Base-by-base conservation (phyloP, 2,113 vertebrate species). In the Cygnus atratus region DNA sequence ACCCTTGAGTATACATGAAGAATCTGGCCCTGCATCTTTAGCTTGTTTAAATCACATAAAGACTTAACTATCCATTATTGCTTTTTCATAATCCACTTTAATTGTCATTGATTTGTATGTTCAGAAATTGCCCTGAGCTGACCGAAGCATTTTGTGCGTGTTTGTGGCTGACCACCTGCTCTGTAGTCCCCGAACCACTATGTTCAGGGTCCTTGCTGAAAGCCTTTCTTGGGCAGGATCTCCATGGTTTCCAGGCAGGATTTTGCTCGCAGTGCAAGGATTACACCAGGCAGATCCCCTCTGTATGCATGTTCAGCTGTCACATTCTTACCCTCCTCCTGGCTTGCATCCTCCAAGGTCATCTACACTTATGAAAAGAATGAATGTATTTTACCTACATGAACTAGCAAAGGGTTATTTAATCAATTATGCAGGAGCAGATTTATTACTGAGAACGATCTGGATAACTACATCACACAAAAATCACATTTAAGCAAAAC, bases 31-130 rank as follows among this genome's bases (percentile, higher is more conserved):
- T 46, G 58, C 29, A 28, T 11, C 54, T 95, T 95, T 83, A 93
- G 41, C 66, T 89, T 63, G 41, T 85, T 95, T 97, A 96, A 95
- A 92, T 96, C 96, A 85, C 94, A 55, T 79, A 89, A 94, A 97
- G 93, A 93, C 80, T 96, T 93, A 88, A 94, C 86, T 80, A 90
- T 83, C 84, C 81, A 71, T 70, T 96, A 97, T 97, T 96, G 96
- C 79, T 95, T 97, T 97, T 97, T 97, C 95, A 97, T 97, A 97
- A 98, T 98, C 96, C 52, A 2, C 95, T 96, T 96, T 97, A 95
- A 97, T 96, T 97, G 92, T 75, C 96, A 97, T 97, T 97, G 95
- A 97, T 97, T 89, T 87, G 61, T 71, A 19, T 41, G 77, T 94
- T 95, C 70, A 7, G 91, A 84, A 94, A 67, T 65, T 54, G 70